Percentiles rank a stretch among this genome's conserved stretches.
Evolutionary conservation across 2,888 invertebrate species (phyloP).

Genomic region (Apotomis capreana): DNA sequence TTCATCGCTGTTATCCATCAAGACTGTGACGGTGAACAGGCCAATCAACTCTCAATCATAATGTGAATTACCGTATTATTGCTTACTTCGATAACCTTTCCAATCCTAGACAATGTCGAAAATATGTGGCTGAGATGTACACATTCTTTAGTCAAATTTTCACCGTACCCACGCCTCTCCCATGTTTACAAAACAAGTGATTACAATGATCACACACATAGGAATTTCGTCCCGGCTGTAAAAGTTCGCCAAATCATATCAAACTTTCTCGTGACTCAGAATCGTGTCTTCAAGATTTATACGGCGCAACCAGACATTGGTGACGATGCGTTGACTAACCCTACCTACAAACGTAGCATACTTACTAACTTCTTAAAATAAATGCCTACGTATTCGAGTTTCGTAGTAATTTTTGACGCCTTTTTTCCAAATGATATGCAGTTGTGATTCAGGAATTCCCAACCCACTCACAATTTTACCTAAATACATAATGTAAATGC

Average conservation of each 20-base stretch:
- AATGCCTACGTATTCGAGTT: slow-evolving; percentile 17
- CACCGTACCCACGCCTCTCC: slow-evolving; percentile 12
- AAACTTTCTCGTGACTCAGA: slow-evolving; percentile 26
- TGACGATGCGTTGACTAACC: slow-evolving; percentile 35
- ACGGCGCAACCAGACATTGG: slow-evolving; percentile 18
- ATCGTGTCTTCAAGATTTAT: slow-evolving; percentile 19
- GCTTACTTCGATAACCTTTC: too few relatives aligned
- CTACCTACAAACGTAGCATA: slow-evolving; percentile 11
- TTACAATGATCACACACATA: slow-evolving; percentile 23
- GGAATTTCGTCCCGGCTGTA: slow-evolving; percentile 9
- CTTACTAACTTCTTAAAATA: slow-evolving; percentile 39
- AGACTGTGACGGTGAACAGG: too few relatives aligned
- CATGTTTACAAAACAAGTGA: slow-evolving; percentile 37
- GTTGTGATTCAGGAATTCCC: slow-evolving; percentile 47
- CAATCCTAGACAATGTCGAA: too few relatives aligned
- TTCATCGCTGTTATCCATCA: too few relatives aligned
- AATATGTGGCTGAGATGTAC: not conserved
- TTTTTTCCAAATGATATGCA: slow-evolving; percentile 39
- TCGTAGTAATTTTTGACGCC: slow-evolving; percentile 24
- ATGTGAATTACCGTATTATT: too few relatives aligned
- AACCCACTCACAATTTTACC: slow-evolving; percentile 36
- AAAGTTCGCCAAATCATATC: slow-evolving; percentile 20
- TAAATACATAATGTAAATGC: slow-evolving; percentile 18
- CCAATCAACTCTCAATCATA: too few relatives aligned
- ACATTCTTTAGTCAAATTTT: slow-evolving; percentile 1